Evolutionary conservation across 2,113 vertebrate species (phyloP).

Genomic region (Chunga burmeisteri): DNA sequence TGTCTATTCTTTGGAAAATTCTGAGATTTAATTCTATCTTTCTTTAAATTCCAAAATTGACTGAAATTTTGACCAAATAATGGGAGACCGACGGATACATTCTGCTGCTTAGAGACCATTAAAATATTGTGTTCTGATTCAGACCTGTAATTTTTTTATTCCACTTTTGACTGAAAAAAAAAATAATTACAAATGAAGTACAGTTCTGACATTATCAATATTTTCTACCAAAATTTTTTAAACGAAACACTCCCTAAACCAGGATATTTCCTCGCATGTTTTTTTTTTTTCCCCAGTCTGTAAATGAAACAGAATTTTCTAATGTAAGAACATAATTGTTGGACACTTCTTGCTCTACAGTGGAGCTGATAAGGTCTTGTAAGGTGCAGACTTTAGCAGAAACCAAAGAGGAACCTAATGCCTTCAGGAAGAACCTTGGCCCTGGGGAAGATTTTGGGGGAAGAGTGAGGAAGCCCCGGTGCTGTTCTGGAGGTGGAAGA

Average conservation of each 20-base stretch:
- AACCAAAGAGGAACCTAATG: neutral
- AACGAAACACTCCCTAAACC: neutral
- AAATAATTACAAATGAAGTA: neutral
- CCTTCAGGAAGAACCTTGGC: neutral
- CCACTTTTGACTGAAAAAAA: neutral
- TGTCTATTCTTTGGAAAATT: neutral
- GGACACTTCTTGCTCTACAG: neutral
- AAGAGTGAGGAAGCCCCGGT: neutral
- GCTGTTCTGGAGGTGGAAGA: neutral
- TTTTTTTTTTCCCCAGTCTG: neutral
- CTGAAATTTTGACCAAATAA: neutral
- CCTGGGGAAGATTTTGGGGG: rapidly evolving
- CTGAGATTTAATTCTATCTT: neutral
- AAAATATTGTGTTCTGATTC: neutral
- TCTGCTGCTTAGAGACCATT: neutral
- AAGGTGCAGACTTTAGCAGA: neutral
- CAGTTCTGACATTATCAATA: neutral
- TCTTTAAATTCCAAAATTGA: neutral
- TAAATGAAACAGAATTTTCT: neutral
- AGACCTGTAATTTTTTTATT: neutral
- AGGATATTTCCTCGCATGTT: neutral
- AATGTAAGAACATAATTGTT: neutral
- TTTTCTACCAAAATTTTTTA: neutral
- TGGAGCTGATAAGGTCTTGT: neutral
- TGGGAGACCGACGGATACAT: neutral